phyloP scores from a whole-genome alignment of 2,113 vertebrate genomes.

The Aix galericulata region DNA sequence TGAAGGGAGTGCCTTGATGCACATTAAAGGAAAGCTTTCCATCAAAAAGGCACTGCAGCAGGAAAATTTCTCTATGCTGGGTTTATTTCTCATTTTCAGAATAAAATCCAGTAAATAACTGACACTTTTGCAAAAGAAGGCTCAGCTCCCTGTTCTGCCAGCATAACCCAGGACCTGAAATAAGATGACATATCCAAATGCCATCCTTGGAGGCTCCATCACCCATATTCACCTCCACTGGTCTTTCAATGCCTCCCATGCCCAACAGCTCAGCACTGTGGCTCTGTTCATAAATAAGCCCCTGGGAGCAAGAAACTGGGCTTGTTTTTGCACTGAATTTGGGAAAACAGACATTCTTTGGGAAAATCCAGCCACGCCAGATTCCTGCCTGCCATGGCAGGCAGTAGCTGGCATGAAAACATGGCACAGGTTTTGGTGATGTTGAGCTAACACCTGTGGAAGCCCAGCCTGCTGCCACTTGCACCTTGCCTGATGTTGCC shows the following conservation, averaged over 20 bases:
- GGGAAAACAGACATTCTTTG: background rate
- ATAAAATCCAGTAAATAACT: background rate
- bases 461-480: background rate
- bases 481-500: background rate
- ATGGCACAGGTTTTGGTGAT: background rate
- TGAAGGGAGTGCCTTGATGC: background rate
- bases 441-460: background rate
- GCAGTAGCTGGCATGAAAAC: background rate
- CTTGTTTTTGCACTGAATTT: background rate
- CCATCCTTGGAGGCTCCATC: background rate
- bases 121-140: background rate
- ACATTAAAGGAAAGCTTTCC: background rate
- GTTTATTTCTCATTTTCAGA: background rate
- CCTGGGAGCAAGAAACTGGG: background rate
- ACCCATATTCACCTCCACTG: background rate
- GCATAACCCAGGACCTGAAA: background rate
- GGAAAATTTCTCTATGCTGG: background rate
- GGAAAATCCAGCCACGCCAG: rapidly evolving
- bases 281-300: background rate
- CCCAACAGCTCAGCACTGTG: background rate
- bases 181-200: rapidly evolving
- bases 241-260: background rate
- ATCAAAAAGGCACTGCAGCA: background rate
- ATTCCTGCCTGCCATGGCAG: background rate
- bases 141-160: background rate